These are phyloP conservation scores for Vanessa tameamea DNA, from an alignment of 1,140 invertebrate genomes.

Conservation along the genomic window DNA sequence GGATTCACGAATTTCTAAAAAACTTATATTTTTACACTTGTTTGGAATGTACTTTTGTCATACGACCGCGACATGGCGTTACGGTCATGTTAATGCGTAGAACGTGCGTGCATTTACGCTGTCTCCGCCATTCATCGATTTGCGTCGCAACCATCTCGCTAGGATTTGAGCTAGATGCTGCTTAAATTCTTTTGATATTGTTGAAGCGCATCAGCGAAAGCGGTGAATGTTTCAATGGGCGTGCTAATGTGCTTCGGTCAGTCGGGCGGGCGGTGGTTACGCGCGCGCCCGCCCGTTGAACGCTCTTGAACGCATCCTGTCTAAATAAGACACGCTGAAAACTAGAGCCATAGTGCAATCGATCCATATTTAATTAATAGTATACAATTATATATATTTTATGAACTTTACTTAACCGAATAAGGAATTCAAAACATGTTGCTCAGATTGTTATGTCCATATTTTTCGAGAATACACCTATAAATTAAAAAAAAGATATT, in stretches of 20 bases:
- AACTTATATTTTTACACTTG: not conserved
- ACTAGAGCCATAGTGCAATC: not conserved
- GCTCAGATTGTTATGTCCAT: not conserved
- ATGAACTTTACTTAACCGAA: too few species aligned
- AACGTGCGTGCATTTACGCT: slow-evolving; percentile 15
- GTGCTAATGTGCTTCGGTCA: slow-evolving; percentile 41
- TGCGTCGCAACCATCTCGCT: not conserved
- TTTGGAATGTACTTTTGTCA: not conserved
- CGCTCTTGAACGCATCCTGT: not conserved
- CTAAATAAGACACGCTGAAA: not conserved
- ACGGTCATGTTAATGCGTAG: slow-evolving; percentile 15
- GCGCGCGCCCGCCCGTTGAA: slow-evolving; percentile 44
- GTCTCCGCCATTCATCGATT: slow-evolving; percentile 19
- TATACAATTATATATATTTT: too few species aligned
- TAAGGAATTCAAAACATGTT: too few species aligned
- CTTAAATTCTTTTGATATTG: slow-evolving; percentile 5
- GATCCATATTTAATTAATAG: not conserved
- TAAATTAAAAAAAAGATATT: not conserved
- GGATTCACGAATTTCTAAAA: too few species aligned
- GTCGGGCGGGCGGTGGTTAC: slow-evolving; percentile 51
- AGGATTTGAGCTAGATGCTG: not conserved
- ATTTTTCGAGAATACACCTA: not conserved
- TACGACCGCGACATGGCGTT: not conserved
- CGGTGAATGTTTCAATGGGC: slow-evolving; percentile 40
- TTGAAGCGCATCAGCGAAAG: not conserved